phyloP scores from a whole-genome alignment of 2,888 invertebrate genomes.

The Drosophila lacicola region DNA sequence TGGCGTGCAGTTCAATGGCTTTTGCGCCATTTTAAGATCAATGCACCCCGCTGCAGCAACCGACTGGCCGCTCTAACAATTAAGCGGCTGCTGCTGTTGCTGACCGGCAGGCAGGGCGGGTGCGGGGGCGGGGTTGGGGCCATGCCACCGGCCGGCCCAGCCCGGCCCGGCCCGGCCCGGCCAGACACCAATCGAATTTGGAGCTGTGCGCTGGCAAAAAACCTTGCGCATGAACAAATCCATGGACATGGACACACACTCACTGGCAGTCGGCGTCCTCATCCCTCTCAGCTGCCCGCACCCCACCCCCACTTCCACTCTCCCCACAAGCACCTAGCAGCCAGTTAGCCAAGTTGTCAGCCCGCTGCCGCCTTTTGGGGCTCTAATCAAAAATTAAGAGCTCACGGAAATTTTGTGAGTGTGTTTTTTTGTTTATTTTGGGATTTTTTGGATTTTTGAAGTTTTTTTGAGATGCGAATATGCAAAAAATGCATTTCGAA shows the following conservation, averaged over 20 bases:
- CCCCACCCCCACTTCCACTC: not conserved
- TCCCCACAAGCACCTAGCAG: not conserved
- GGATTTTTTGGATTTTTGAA: constrained; percentile 26
- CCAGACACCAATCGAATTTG: constrained; percentile 41
- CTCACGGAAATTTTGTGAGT: constrained; percentile 62
- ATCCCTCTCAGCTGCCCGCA: constrained; percentile 4
- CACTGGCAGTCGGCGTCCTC: constrained; percentile 28
- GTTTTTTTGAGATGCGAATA: constrained; percentile 52
- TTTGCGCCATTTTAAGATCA: constrained; percentile 84
- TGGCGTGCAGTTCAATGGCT: constrained; percentile 82
- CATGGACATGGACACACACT: constrained; percentile 81
- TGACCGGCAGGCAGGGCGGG: constrained; percentile 16
- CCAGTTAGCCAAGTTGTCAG: constrained; percentile 11
- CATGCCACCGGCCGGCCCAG: constrained; percentile 26
- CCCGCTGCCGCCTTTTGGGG: constrained; percentile 7
- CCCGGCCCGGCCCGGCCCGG: constrained; percentile 44
- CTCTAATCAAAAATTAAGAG: constrained; percentile 40
- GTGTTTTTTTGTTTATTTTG: constrained; percentile 6
- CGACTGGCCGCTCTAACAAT: constrained; percentile 44
- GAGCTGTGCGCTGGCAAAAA: constrained; percentile 56
- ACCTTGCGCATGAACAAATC: constrained; percentile 84
- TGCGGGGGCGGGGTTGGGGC: not conserved
- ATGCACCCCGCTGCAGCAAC: constrained; percentile 77
- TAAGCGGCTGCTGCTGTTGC: constrained; percentile 28
- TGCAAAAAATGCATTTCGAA: constrained; percentile 73